Conservation (phyloP, 1,140 invertebrate genomes). For the Homarus americanus region DNA sequence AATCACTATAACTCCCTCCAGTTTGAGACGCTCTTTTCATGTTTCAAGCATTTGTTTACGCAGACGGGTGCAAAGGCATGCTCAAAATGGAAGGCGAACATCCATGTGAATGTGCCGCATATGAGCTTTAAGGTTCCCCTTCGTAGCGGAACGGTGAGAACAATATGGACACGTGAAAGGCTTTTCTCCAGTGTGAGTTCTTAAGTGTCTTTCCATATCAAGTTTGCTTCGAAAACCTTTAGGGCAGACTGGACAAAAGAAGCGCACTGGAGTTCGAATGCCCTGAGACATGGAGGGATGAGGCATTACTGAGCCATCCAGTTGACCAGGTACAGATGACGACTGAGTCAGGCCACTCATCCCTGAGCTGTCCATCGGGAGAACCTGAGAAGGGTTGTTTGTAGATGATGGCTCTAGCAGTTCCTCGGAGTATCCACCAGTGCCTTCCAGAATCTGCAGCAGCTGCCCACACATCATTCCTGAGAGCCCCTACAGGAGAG, state of each 20-base stretch:
- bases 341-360: slow-evolving; percentile 51
- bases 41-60: background rate
- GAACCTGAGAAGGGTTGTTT: slow-evolving; percentile 46
- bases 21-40: background rate
- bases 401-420: slow-evolving; percentile 53
- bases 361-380: slow-evolving; percentile 57
- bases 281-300: slow-evolving; percentile 7
- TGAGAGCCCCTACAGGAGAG: slow-evolving; percentile 67
- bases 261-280: slow-evolving; percentile 52
- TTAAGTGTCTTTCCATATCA: slow-evolving; percentile 66
- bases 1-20: background rate
- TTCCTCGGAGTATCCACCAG: slow-evolving; percentile 52
- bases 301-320: slow-evolving; percentile 39
- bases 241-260: slow-evolving; percentile 66
- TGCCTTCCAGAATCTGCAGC: slow-evolving; percentile 57
- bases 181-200: slow-evolving; percentile 78
- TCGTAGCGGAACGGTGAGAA: slow-evolving; percentile 76
- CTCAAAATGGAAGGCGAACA: slow-evolving; percentile 28
- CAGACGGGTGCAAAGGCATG: background rate
- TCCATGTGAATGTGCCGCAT: slow-evolving; percentile 65
- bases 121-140: slow-evolving; percentile 69
- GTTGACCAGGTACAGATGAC: slow-evolving; percentile 33
- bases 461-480: slow-evolving; percentile 66
- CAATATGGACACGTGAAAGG: slow-evolving; percentile 79
- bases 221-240: slow-evolving; percentile 70